Conservation (phyloP, 2,113 vertebrate species). For the Alouatta palliata region DNA sequence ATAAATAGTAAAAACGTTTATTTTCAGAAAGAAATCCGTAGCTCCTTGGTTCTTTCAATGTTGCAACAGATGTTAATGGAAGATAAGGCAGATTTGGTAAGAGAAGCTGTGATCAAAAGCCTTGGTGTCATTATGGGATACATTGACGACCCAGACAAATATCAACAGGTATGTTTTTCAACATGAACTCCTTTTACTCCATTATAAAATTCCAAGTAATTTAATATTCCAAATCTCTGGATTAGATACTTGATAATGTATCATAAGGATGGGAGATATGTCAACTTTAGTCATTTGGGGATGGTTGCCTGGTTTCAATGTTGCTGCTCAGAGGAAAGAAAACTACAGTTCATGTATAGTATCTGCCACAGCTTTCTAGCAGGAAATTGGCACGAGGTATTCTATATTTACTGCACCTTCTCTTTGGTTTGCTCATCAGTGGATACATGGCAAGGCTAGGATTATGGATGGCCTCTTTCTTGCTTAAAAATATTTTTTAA, state of each 20-base stretch:
- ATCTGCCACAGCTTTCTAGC: not conserved
- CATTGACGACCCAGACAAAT: constrained; percentile 98
- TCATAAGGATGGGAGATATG: not conserved
- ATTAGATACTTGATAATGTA: not conserved
- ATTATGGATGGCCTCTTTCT: not conserved
- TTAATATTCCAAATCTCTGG: not conserved
- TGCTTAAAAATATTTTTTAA: not conserved
- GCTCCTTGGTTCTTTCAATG: constrained; percentile 98
- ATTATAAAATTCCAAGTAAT: not conserved
- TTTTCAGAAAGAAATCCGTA: constrained; percentile 97
- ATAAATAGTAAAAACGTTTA: constrained; percentile 61
- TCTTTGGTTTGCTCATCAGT: not conserved
- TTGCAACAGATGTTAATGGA: constrained; percentile 98
- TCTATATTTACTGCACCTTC: not conserved
- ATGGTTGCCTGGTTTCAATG: not conserved
- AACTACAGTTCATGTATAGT: not conserved
- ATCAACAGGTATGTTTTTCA: constrained; percentile 90
- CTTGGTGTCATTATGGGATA: constrained; percentile 98
- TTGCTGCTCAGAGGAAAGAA: not conserved
- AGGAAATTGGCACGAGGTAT: not conserved
- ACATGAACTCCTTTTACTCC: not conserved
- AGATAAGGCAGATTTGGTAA: constrained; percentile 98
- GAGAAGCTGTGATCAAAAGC: constrained; percentile 99
- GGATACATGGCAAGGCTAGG: not conserved
- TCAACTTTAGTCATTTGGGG: not conserved